A percentile compares a stretch with the other conserved stretches of the same genome.
These are phyloP conservation scores for Scytalopus superciliaris DNA, from an alignment of 2,113 vertebrate genomes.

Conservation along the genomic window DNA sequence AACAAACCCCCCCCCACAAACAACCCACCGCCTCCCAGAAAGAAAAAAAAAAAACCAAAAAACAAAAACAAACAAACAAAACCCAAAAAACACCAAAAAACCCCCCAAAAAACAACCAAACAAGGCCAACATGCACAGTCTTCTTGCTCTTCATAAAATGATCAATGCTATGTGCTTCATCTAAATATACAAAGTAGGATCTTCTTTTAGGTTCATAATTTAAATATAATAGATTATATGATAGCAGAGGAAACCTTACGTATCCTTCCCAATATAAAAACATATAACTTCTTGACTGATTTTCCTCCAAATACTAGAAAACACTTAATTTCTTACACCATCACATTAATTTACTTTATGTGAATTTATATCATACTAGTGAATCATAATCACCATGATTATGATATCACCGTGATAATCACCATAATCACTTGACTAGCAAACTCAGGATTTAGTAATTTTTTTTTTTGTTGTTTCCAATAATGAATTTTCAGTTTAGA, in stretches of 20 bases:
- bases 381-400: neutral
- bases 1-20: no score
- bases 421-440: neutral
- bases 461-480: neutral
- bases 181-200: neutral
- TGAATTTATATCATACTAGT: neutral
- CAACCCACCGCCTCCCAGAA: no score
- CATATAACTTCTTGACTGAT: neutral
- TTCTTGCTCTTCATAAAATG: neutral
- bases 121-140: neutral
- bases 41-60: neutral
- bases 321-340: neutral
- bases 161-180: rapidly evolving
- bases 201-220: neutral
- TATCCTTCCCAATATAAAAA: neutral
- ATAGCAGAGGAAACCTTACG: neutral
- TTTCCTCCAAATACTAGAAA: neutral
- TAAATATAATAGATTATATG: neutral
- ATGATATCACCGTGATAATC: no score
- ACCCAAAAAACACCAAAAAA: neutral
- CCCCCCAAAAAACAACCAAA: neutral
- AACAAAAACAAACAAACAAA: neutral
- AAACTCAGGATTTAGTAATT: neutral
- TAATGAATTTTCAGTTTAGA: neutral
- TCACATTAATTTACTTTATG: neutral